Evolutionary conservation across 2,113 vertebrate species (phyloP).

Genomic region (Dipodomys merriami): DNA sequence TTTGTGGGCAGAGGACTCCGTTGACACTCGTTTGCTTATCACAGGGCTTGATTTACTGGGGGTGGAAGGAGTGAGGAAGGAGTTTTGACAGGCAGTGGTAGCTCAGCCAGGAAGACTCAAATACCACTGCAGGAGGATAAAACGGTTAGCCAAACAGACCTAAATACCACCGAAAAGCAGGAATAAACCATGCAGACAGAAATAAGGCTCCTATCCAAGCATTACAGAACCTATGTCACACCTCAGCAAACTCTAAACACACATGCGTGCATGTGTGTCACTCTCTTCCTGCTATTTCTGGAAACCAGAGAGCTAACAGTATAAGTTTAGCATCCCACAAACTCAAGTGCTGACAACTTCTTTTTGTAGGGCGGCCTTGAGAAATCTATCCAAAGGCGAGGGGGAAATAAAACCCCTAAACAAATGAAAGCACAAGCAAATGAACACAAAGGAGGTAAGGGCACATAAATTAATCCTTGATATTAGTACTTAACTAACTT

Average conservation of each 20-base stretch:
- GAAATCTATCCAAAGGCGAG: constrained; percentile 36
- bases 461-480: constrained; percentile 42
- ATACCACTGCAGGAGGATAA: constrained; percentile 61
- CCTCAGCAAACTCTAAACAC: constrained; percentile 73
- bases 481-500: constrained; percentile 31
- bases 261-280: background rate
- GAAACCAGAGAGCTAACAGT: constrained; percentile 65
- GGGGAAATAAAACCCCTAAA: background rate
- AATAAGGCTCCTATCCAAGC: constrained; percentile 73
- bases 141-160: constrained; percentile 70
- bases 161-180: constrained; percentile 70
- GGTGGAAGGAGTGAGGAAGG: constrained; percentile 49
- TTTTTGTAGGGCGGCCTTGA: constrained; percentile 71
- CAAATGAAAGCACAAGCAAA: no score
- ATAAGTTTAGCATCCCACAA: constrained; percentile 53
- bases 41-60: constrained; percentile 69
- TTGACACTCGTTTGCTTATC: constrained; percentile 73
- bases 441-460: background rate
- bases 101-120: constrained; percentile 61
- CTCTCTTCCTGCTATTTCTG: constrained; percentile 44
- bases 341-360: constrained; percentile 71
- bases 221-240: constrained; percentile 65
- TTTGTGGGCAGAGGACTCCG: constrained; percentile 48
- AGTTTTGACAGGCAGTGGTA: constrained; percentile 69
- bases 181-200: constrained; percentile 74